Percentiles rank a stretch among this genome's conserved stretches.
Conservation (phyloP, 2,113 vertebrate genomes). For the Cyprinodon tularosa region DNA sequence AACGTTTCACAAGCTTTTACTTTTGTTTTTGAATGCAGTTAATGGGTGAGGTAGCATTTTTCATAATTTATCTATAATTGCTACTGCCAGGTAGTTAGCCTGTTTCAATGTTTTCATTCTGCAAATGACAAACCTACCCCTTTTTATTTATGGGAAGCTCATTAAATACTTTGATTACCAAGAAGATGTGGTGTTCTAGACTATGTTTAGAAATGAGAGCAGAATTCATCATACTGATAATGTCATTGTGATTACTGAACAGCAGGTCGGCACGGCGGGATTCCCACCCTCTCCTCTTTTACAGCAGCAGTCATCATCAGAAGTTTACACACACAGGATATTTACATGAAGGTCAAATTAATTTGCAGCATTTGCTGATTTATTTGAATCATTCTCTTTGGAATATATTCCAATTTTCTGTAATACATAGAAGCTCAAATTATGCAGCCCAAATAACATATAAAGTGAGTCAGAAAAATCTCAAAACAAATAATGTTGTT, state of each 20-base stretch:
- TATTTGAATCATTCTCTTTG: background rate
- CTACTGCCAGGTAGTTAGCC: background rate
- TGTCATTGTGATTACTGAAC: slow-evolving; percentile 46
- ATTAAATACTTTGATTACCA: slow-evolving; percentile 23
- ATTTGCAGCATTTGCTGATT: background rate
- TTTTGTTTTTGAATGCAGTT: background rate
- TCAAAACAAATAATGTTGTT: too few relatives aligned
- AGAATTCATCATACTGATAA: slow-evolving; percentile 14
- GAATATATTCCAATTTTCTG: background rate
- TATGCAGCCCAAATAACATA: background rate
- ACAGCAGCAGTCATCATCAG: slow-evolving; percentile 6
- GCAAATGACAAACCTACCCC: slow-evolving; percentile 3
- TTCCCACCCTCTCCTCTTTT: slow-evolving; percentile 4
- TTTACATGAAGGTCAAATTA: background rate
- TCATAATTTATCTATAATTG: slow-evolving; percentile 3
- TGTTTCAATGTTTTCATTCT: background rate
- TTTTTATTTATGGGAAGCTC: background rate
- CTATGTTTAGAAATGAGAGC: slow-evolving; percentile 18
- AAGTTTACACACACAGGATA: background rate
- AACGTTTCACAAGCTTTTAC: background rate
- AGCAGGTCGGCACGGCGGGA: slow-evolving; percentile 39
- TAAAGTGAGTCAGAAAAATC: background rate
- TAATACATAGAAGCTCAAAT: background rate
- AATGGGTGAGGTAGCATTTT: slow-evolving; percentile 26
- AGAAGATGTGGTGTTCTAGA: background rate